phyloP scores from a whole-genome alignment of 64 coral and sea anemone species.

The Stichodactyla mertensii region DNA sequence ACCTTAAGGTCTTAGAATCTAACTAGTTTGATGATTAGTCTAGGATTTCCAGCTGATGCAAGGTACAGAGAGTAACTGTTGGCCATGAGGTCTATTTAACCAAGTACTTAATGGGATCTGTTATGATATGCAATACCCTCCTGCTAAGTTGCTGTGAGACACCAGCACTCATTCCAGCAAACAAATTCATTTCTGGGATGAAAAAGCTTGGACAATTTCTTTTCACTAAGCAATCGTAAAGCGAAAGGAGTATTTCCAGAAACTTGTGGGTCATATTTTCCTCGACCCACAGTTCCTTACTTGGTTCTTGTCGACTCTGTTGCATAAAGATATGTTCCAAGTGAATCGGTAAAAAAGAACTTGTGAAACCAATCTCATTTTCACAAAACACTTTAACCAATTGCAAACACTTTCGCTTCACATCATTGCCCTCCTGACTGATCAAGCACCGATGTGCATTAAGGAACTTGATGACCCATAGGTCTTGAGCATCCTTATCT shows the following conservation, averaged over 20 bases:
- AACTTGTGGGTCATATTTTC: conserved; percentile 41
- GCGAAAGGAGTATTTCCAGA: conserved; percentile 48
- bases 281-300: conserved; percentile 47
- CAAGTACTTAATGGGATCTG: conserved; percentile 71
- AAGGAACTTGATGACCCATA: conserved; percentile 64
- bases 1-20: no score
- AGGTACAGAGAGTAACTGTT: no score
- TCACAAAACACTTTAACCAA: conserved; percentile 67
- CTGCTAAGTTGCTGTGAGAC: conserved; percentile 20
- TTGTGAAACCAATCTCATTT: conserved; percentile 57
- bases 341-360: conserved; percentile 43
- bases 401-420: conserved; percentile 57
- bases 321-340: conserved; percentile 74
- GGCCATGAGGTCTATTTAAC: background rate
- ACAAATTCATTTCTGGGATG: conserved; percentile 63
- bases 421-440: conserved; percentile 24
- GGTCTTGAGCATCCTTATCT: conserved; percentile 24
- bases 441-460: conserved; percentile 56
- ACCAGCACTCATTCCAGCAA: conserved; percentile 31
- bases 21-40: no score
- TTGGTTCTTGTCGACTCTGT: conserved; percentile 42
- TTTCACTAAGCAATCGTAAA: conserved; percentile 53
- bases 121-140: conserved; percentile 56
- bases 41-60: no score
- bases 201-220: conserved; percentile 69